These are phyloP conservation scores for Tenthredo livida DNA, from an alignment of 2,888 invertebrate genomes.

Conservation along the genomic window DNA sequence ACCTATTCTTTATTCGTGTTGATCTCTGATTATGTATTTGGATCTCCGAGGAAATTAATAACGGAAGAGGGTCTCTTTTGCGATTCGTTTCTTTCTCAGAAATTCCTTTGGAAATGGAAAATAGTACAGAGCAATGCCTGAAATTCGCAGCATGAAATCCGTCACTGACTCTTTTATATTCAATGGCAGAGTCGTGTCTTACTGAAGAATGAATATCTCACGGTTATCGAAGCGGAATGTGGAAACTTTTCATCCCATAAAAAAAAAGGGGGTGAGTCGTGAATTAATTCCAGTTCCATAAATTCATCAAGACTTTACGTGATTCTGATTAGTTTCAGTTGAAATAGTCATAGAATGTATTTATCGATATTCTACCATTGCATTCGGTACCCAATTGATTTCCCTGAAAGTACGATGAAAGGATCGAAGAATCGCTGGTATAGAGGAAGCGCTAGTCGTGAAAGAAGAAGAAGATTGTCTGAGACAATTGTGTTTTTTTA, in stretches of 20 bases:
- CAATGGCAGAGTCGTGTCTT: constrained; percentile 4
- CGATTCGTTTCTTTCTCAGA: background rate
- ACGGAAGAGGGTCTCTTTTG: background rate
- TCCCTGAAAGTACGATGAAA: background rate
- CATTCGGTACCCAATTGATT: background rate
- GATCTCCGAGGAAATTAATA: constrained; percentile 32
- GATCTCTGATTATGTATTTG: constrained; percentile 23
- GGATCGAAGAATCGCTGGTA: background rate
- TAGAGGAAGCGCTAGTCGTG: background rate
- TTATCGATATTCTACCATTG: background rate
- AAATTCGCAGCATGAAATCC: constrained; percentile 6
- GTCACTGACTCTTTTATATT: constrained; percentile 18
- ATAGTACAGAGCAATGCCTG: background rate
- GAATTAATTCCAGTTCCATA: background rate
- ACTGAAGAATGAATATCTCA: background rate
- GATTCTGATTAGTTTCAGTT: background rate
- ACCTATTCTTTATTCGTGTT: constrained; percentile 19
- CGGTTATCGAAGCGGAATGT: background rate
- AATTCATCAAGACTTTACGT: constrained; percentile 8
- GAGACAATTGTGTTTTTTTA: constrained; percentile 57
- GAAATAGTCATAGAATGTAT: background rate
- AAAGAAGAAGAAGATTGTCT: constrained; percentile 41
- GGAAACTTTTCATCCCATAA: background rate
- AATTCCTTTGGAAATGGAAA: background rate
- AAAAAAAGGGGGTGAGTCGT: background rate